phyloP scores from a whole-genome alignment of 2,888 invertebrate species.

The Trichacis sp. region DNA sequence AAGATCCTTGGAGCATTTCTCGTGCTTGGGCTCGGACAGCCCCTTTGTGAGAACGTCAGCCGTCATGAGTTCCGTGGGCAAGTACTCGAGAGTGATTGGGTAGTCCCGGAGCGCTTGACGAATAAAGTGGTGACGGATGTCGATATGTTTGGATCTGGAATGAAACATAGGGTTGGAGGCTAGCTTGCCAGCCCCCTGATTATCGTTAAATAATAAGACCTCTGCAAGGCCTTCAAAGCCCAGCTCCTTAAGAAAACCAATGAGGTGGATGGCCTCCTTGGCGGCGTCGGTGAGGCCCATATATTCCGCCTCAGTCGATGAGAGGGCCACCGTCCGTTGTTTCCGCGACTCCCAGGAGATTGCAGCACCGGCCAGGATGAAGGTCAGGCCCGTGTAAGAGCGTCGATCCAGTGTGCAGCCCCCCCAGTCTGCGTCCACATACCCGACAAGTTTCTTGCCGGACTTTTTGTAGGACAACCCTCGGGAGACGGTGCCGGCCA shows the following conservation, averaged over 20 bases:
- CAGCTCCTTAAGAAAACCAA: background rate
- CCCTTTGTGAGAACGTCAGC: background rate
- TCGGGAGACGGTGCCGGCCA: conserved; percentile 9
- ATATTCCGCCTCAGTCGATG: too few relatives aligned
- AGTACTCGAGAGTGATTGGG: background rate
- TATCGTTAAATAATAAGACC: too few relatives aligned
- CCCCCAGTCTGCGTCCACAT: conserved; percentile 25
- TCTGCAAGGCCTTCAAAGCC: background rate
- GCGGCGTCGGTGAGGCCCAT: too few relatives aligned
- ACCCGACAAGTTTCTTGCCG: background rate
- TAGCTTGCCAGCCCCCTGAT: too few relatives aligned
- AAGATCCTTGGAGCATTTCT: background rate
- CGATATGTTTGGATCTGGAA: background rate
- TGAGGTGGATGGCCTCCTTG: background rate
- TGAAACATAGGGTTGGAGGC: background rate
- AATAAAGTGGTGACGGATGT: background rate
- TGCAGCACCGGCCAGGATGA: conserved; percentile 10
- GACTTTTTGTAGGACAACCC: background rate
- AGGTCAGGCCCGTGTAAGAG: conserved; percentile 17
- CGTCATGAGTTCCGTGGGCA: background rate
- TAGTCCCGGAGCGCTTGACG: background rate
- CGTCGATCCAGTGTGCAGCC: conserved; percentile 12
- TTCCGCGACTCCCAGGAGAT: conserved; percentile 20
- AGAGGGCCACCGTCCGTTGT: too few relatives aligned
- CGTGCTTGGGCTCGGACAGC: background rate